Evolutionary conservation across 2,797 vertebrate genomes (phyloP), one percentile per base, ranked within the genome.

Genomic region (Enteromius viviparus): DNA sequence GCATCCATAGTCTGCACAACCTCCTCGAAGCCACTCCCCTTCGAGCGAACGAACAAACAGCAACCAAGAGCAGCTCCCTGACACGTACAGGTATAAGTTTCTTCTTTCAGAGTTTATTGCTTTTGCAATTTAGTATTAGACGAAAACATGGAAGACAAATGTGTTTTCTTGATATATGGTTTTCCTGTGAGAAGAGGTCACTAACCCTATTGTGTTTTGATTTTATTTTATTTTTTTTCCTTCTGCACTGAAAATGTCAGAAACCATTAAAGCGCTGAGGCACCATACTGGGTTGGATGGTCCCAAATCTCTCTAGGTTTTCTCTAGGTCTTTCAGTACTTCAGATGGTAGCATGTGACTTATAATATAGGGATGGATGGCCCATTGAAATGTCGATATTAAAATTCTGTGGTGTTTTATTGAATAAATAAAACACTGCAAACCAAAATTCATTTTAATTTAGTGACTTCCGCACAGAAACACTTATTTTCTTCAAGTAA

Each of bases 1-100:
- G 98, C 87, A 98, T 99, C 82, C 96, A 97, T 23, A 99, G 98
- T 80, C 92, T 99, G 85, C 98, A 98, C 91, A 99, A 98, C 91
- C 95, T 99, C 71, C 91, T 98, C 90, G 98, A 99, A 91, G 96
- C 97, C 21, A 98, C 97, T 14, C 96, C 97, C 9, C 97, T 96
- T 89, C 93, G 94, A 86, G 96, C 93, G 85, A 94, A 92, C 62
- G 87, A 96, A 1, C 94, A 94, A 26, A 91, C 94, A 45, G 93
- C 94, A 6, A 94, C 95, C 82, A 98, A 99, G 93, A 98, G 94
- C 85, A 94, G 94, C 91, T 99, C 97, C 34, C 94, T 99, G 87
- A 97, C 97, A 11, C 95, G 96, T 89, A 95, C 97, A 95, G 98
- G 98, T 99, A 29, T 17, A 0, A 2, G 14, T 58, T 7, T 29